Evolutionary conservation across 23 tunicate genomes (phyloP).

Genomic region (Trididemnum clinides): DNA sequence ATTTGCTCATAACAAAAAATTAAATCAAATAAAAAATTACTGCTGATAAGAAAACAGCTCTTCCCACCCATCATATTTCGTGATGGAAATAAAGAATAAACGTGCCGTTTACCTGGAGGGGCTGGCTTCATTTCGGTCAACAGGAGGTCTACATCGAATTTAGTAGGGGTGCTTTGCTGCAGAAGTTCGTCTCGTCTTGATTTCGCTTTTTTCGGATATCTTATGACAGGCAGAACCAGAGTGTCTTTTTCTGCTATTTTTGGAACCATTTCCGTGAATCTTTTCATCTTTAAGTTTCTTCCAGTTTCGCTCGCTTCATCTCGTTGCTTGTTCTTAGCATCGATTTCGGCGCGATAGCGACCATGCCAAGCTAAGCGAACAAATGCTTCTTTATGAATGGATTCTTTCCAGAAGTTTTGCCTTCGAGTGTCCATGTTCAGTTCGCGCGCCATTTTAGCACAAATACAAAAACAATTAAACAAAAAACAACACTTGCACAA

Average conservation of each 20-base stretch:
- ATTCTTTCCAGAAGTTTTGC: conserved; percentile 94
- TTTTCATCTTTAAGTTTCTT: conserved; percentile 32
- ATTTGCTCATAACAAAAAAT: no score
- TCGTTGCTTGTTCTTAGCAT: not conserved
- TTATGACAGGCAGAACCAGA: conserved; percentile 65
- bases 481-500: not conserved
- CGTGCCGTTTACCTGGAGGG: conserved; percentile 69
- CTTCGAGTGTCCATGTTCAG: conserved; percentile 90
- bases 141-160: conserved; percentile 41
- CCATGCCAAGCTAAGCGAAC: conserved; percentile 85
- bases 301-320: not conserved
- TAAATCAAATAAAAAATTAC: no score
- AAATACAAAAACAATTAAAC: not conserved
- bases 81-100: no score
- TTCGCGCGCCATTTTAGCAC: conserved; percentile 78
- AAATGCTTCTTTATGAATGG: conserved; percentile 83
- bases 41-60: no score
- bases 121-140: conserved; percentile 83
- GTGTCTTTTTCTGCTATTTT: conserved; percentile 59
- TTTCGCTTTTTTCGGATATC: conserved; percentile 66
- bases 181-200: conserved; percentile 40
- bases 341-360: conserved; percentile 42
- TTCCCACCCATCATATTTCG: no score
- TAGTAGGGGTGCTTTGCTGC: conserved; percentile 9
- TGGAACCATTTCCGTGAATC: conserved; percentile 76